Percentiles rank a stretch among this genome's conserved stretches.
Conservation (phyloP, 2,797 vertebrate genomes). For the Labroides dimidiatus region DNA sequence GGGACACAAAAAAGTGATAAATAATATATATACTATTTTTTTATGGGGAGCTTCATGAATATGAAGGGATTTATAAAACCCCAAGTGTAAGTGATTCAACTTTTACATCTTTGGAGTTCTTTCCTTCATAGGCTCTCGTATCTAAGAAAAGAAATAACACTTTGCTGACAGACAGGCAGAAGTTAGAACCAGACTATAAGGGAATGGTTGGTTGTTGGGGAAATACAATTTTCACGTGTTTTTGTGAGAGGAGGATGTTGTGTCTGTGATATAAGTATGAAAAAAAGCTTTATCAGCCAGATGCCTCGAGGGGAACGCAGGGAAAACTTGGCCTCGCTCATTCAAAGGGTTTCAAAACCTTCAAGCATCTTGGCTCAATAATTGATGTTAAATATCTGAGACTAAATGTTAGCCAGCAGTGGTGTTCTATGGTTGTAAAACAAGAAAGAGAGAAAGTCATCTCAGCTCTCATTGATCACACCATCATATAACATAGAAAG, state of each 20-base stretch:
- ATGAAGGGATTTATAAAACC: conserved; percentile 25
- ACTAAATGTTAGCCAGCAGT: too few relatives aligned
- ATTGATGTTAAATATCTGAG: neutral
- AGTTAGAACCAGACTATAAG: conserved; percentile 11
- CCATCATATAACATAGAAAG: too few relatives aligned
- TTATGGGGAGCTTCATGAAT: conserved; percentile 43
- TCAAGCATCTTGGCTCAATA: neutral
- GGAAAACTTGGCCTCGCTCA: neutral
- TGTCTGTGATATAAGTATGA: conserved; percentile 1
- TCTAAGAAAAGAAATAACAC: conserved; percentile 34
- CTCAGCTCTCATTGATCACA: too few relatives aligned
- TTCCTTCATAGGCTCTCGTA: conserved; percentile 24
- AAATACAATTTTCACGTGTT: conserved; percentile 2
- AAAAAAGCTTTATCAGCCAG: neutral
- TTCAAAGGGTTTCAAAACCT: conserved; percentile 2
- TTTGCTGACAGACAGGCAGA: conserved; percentile 16
- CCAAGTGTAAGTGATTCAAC: conserved; percentile 30
- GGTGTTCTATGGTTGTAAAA: too few relatives aligned
- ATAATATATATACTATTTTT: conserved; percentile 59
- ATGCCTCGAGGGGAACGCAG: neutral
- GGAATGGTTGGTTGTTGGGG: conserved; percentile 25
- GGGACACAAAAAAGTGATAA: conserved; percentile 46
- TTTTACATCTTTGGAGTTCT: conserved; percentile 42
- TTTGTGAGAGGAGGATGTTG: neutral
- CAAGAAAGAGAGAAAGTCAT: too few relatives aligned